Evolutionary conservation across 1,140 invertebrate species (phyloP).

Genomic region (Carposina sasakii): DNA sequence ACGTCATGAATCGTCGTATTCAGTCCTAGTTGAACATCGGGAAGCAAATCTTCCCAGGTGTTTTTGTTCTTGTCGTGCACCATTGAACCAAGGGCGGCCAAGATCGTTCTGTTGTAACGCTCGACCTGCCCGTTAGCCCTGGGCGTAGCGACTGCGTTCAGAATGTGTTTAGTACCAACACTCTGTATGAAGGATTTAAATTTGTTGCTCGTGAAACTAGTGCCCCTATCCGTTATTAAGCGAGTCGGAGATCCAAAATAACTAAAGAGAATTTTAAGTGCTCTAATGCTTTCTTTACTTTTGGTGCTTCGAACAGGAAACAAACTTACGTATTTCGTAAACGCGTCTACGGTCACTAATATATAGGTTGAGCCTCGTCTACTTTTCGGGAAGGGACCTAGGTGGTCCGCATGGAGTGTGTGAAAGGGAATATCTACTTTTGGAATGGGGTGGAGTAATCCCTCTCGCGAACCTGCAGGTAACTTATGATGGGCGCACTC

Average conservation of each 20-base stretch:
- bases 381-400: neutral
- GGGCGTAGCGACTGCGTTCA: no score
- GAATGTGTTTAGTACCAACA: neutral
- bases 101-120: no score
- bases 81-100: conserved; percentile 7
- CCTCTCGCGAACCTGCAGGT: neutral
- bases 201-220: neutral
- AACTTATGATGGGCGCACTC: neutral
- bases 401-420: no score
- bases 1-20: conserved; percentile 16
- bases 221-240: neutral
- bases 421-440: neutral
- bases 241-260: neutral
- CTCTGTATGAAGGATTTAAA: neutral
- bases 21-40: conserved; percentile 16
- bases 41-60: neutral
- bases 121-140: no score
- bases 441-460: neutral
- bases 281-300: neutral
- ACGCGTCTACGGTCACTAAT: neutral
- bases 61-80: neutral
- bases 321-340: neutral
- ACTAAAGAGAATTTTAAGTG: no score
- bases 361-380: neutral
- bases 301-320: neutral